Evolutionary conservation across 2,888 invertebrate genomes (phyloP).

Genomic region (Sipha maydis): DNA sequence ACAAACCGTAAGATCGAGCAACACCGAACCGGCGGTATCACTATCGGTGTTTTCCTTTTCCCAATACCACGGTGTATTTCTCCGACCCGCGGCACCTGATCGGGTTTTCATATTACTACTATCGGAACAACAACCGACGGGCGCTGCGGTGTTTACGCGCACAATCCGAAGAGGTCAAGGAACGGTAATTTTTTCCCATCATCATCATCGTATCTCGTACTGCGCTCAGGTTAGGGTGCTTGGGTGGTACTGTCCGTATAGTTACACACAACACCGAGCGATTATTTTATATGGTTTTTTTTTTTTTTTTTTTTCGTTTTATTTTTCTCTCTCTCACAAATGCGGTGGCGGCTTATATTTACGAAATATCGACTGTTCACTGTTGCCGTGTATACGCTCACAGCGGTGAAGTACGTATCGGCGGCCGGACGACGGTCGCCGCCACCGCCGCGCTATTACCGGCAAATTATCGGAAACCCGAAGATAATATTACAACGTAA

Average conservation of each 20-base stretch:
- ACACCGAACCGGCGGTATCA: not conserved
- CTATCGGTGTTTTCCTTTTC: too few relatives aligned
- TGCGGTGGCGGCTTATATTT: not conserved
- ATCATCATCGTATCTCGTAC: not conserved
- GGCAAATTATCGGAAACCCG: constrained; percentile 33
- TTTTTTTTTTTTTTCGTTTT: not conserved
- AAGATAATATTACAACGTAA: not conserved
- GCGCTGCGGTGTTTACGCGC: too few relatives aligned
- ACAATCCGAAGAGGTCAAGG: constrained; percentile 7
- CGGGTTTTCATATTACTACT: not conserved
- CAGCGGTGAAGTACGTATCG: not conserved
- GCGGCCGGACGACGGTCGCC: not conserved
- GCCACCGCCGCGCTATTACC: constrained; percentile 6
- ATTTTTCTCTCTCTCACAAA: constrained; percentile 7
- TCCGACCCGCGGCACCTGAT: not conserved
- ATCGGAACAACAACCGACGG: not conserved
- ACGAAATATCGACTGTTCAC: not conserved
- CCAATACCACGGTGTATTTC: not conserved
- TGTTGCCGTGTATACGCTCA: not conserved
- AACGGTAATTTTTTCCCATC: constrained; percentile 9
- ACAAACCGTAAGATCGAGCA: too few relatives aligned
- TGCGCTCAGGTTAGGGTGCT: not conserved
- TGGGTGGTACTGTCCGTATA: not conserved
- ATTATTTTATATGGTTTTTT: not conserved
- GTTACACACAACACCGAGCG: not conserved